Evolutionary conservation across 2,113 vertebrate species (phyloP), one percentile per base, ranked within the genome.

Genomic region (Phainopepla nitens): DNA sequence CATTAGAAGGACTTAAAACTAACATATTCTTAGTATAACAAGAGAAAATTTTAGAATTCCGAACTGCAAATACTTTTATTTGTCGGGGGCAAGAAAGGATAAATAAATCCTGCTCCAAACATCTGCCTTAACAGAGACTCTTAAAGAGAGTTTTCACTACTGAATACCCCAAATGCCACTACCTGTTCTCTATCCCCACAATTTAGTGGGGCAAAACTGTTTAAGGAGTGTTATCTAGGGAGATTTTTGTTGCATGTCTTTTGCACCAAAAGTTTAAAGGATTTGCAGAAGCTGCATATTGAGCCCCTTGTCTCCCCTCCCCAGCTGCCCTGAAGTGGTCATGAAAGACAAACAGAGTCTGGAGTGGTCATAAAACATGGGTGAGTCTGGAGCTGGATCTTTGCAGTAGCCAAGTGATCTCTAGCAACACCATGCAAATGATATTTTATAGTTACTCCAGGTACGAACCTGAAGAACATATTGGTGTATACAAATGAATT

Each of bases 151-250:
- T 18, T 15, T 73, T 70, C 21, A 24, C 27, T 13, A 20, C 29
- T 51, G 33, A 7, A 18, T 12, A 7, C 22, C 36, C 57, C 29
- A 83, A 79, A 53, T 50, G 15, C 25, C 31, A 47, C 25, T 35
- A 12, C 21, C 11, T 61, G 20, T n/a, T n/a, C 18, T 64, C 13
- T 29, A 57, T 18, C 33, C 42, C 13, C 28, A 53, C n/a, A 54
- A 0, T 54, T 42, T 33, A 11, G 0, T 14, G 27, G 27, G 5
- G 4, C 60, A 47, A 47, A 28, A 6, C 41, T 69, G 3, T 45
- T 19, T 36, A 20, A 82, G 23, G 18, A n/a, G 23, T 21, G 7
- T 24, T 64, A 4, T 25, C 7, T 35, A 2, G 21, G 23, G 11
- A 7, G 49, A 7, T 15, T 75, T 68, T 72, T 31, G 5, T 41